Evolutionary conservation across 2,888 invertebrate genomes (phyloP).

Genomic region (Drosophila anomelani): DNA sequence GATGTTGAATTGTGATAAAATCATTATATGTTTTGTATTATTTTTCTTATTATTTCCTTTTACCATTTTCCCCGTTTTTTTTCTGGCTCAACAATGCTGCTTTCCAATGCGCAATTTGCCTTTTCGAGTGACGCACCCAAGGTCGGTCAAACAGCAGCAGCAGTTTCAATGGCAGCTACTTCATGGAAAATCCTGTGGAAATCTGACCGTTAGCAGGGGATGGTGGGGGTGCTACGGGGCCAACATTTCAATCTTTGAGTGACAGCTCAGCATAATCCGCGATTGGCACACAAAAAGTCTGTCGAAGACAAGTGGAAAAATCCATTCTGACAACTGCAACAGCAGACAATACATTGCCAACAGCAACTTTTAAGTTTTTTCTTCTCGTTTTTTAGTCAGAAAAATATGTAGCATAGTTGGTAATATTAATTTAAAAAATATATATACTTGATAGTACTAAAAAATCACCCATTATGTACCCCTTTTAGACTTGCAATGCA

Average conservation of each 20-base stretch:
- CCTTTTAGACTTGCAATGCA: neutral
- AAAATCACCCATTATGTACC: neutral
- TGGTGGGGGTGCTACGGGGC: neutral
- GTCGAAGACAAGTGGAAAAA: constrained; percentile 41
- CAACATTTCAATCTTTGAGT: constrained; percentile 20
- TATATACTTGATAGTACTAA: neutral
- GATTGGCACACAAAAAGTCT: constrained; percentile 21
- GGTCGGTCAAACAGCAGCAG: constrained; percentile 6
- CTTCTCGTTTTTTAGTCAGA: neutral
- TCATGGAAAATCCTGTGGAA: constrained; percentile 18
- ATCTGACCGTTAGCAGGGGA: constrained; percentile 1
- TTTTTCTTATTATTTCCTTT: neutral
- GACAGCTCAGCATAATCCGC: constrained; percentile 43
- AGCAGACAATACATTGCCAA: constrained; percentile 44
- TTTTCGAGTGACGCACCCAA: constrained; percentile 11
- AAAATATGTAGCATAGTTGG: neutral
- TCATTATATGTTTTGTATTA: neutral
- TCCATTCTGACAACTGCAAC: constrained; percentile 39
- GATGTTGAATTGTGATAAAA: neutral
- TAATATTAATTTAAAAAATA: neutral
- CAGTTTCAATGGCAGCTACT: constrained; percentile 9
- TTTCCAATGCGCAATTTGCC: constrained; percentile 10
- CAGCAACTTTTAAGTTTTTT: neutral
- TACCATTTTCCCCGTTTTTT: neutral
- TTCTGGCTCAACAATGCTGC: neutral